Conservation (phyloP, 2,888 invertebrate species). For the Atethmia centrago region DNA sequence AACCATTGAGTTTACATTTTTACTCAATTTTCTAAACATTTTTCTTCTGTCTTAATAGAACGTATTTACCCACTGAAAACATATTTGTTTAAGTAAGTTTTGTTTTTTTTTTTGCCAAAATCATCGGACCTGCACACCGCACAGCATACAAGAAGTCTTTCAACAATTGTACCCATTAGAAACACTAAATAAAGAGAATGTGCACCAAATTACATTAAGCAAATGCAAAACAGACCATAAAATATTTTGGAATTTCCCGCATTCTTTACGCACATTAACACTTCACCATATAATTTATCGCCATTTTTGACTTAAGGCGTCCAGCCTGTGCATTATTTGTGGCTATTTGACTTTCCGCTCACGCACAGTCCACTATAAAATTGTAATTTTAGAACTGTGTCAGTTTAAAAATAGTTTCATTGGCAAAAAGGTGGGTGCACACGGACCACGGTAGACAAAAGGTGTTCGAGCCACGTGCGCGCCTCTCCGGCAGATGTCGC, state of each 20-base stretch:
- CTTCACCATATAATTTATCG: slow-evolving; percentile 20
- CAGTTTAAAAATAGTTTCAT: slow-evolving; percentile 83
- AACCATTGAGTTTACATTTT: too few species aligned
- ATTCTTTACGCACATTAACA: slow-evolving; percentile 7
- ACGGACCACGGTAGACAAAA: slow-evolving; percentile 86
- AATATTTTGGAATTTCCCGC: slow-evolving; percentile 7
- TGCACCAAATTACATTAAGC: neutral
- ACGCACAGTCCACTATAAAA: slow-evolving; percentile 52
- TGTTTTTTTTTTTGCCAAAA: neutral
- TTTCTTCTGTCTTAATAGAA: neutral
- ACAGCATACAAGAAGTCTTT: too few species aligned
- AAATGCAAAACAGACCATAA: neutral
- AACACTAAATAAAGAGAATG: neutral
- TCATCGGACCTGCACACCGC: neutral
- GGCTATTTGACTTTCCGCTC: slow-evolving; percentile 38
- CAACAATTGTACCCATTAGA: neutral
- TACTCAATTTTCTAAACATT: too few species aligned
- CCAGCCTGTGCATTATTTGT: slow-evolving; percentile 15
- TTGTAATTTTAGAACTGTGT: slow-evolving; percentile 79
- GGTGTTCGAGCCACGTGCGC: slow-evolving; percentile 86
- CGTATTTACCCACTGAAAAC: too few species aligned
- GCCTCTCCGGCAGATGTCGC: slow-evolving; percentile 79
- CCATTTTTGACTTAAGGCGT: slow-evolving; percentile 12
- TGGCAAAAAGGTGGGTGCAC: slow-evolving; percentile 82
- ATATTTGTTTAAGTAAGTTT: neutral